phyloP scores from a whole-genome alignment of 2,888 invertebrate genomes.

The Spodoptera exigua region DNA sequence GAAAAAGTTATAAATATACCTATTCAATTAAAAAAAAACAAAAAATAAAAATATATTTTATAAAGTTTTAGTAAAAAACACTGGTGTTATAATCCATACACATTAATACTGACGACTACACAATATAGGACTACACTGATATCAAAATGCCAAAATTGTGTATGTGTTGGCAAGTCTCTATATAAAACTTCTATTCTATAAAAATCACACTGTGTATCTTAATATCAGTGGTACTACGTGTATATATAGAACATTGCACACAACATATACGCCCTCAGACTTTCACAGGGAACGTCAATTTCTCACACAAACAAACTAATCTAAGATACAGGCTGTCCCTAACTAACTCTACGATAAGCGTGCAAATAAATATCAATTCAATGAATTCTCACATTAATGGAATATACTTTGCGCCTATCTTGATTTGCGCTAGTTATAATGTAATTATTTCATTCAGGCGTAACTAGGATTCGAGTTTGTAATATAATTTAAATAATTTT shows the following conservation, averaged over 20 bases:
- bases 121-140: conserved; percentile 4
- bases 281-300: conserved; percentile 42
- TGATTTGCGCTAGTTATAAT: conserved; percentile 19
- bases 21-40: background rate
- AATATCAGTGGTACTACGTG: conserved; percentile 2
- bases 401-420: conserved; percentile 30
- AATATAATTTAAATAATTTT: background rate
- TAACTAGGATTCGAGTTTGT: conserved; percentile 22
- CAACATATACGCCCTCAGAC: conserved; percentile 6
- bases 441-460: conserved; percentile 23
- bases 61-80: conserved; percentile 17
- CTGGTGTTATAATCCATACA: conserved; percentile 31
- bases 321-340: conserved; percentile 29
- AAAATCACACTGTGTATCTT: conserved; percentile 1
- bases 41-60: conserved; percentile 14
- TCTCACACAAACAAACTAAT: conserved; percentile 50
- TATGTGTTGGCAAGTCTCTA: conserved; percentile 9
- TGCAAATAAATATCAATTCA: conserved; percentile 39
- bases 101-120: conserved; percentile 46
- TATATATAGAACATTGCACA: conserved; percentile 14
- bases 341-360: conserved; percentile 41
- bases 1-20: background rate
- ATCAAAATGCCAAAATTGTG: conserved; percentile 11
- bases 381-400: conserved; percentile 32
- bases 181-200: too few relatives aligned